phyloP scores from a whole-genome alignment of 1,140 invertebrate species.

The Anthonomus grandis region DNA sequence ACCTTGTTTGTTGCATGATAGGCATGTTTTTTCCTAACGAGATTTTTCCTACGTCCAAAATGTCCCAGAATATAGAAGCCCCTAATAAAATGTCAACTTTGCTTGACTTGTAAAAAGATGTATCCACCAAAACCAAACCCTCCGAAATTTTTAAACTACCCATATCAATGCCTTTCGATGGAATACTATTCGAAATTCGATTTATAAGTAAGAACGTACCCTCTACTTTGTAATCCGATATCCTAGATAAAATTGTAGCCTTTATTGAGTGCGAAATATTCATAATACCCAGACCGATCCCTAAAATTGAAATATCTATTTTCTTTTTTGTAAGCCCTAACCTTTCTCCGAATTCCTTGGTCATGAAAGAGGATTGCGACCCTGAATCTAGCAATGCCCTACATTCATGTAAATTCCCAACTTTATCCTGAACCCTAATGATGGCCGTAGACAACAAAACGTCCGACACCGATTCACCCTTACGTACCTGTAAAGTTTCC shows the following conservation, averaged over 20 bases:
- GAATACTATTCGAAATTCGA: not conserved
- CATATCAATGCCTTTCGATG: not conserved
- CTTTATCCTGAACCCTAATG: not conserved
- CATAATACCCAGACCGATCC: not conserved
- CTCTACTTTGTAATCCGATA: not conserved
- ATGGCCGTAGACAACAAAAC: not conserved
- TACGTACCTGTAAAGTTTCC: not conserved
- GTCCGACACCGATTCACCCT: not conserved
- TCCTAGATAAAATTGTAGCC: not conserved
- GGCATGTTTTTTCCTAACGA: constrained; percentile 3
- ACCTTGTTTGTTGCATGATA: not conserved
- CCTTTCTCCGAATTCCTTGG: no score
- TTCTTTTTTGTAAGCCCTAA: not conserved
- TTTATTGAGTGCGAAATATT: not conserved
- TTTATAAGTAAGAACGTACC: not conserved
- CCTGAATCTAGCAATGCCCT: no score
- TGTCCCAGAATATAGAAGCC: not conserved
- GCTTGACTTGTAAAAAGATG: not conserved
- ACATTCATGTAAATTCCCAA: not conserved
- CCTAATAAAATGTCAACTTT: not conserved
- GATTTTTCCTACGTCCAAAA: not conserved
- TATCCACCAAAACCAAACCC: not conserved
- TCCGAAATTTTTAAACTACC: no score
- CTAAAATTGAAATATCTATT: no score
- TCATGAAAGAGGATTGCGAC: no score